phyloP scores from a whole-genome alignment of 2,113 vertebrate genomes.

The Hypocryptadius cinnamomeus region DNA sequence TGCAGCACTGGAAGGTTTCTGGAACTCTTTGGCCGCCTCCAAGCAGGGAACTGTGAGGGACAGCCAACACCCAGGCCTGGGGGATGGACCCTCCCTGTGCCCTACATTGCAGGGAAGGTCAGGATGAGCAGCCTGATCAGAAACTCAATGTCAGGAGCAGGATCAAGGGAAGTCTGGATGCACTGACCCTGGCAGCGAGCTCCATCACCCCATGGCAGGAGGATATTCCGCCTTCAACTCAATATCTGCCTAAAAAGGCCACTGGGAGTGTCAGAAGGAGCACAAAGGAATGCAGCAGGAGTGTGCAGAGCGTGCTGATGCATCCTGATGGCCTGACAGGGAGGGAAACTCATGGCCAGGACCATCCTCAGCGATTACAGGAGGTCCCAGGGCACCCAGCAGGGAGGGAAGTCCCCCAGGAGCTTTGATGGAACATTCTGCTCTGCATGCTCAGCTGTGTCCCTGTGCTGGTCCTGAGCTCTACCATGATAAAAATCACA shows the following conservation, averaged over 20 bases:
- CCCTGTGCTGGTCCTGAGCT: not conserved
- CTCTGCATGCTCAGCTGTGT: not conserved
- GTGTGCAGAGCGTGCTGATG: not conserved
- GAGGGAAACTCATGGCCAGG: not conserved
- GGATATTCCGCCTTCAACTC: not conserved
- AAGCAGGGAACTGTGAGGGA: not conserved
- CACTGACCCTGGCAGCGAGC: not conserved
- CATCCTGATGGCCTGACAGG: not conserved
- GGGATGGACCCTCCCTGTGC: not conserved
- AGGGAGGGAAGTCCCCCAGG: not conserved
- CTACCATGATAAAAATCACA: not conserved
- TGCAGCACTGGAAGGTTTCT: not conserved
- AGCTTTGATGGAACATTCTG: fast-evolving
- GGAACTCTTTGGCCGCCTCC: not conserved
- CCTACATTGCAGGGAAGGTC: not conserved
- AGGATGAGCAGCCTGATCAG: not conserved
- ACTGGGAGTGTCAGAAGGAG: not conserved
- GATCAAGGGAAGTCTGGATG: not conserved
- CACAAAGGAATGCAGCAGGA: not conserved
- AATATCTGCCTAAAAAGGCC: not conserved
- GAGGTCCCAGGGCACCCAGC: fast-evolving
- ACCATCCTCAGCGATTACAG: not conserved
- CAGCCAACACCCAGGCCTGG: not conserved
- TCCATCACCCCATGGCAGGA: not conserved
- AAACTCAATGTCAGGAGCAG: not conserved